Conservation (phyloP, 2,888 invertebrate species). For the Drosophila trichaetosa region DNA sequence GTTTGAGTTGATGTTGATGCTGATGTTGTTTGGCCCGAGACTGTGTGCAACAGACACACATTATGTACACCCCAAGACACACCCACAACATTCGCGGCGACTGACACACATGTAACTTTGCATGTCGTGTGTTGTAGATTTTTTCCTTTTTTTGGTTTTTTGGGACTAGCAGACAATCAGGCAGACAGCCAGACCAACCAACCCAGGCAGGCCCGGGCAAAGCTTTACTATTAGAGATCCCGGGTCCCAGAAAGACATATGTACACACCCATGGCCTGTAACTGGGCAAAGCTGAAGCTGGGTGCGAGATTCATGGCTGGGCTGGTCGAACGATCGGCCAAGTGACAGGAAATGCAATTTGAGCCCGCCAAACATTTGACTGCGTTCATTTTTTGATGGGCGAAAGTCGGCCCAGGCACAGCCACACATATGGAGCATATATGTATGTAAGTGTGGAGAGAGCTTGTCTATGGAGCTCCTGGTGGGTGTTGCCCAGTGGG, state of each 20-base stretch:
- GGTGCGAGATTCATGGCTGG: conserved; percentile 53
- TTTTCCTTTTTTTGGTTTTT: conserved; percentile 11
- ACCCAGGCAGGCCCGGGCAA: conserved; percentile 38
- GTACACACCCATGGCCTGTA: conserved; percentile 63
- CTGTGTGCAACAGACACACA: conserved; percentile 35
- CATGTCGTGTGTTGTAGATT: conserved; percentile 56
- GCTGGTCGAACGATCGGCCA: conserved; percentile 62
- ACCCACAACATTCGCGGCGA: conserved; percentile 48
- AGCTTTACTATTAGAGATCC: conserved; percentile 46
- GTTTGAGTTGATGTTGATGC: conserved; percentile 55
- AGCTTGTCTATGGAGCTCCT: conserved; percentile 7
- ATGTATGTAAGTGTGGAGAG: conserved; percentile 5
- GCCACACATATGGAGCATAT: conserved; percentile 30
- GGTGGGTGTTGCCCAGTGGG: conserved; percentile 69
- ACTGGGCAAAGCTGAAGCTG: conserved; percentile 21
- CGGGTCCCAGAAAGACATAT: conserved; percentile 39
- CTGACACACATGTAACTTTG: conserved; percentile 72
- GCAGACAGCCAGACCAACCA: conserved; percentile 45
- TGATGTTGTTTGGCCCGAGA: conserved; percentile 39
- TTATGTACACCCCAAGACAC: conserved; percentile 52
- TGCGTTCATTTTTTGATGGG: conserved; percentile 70
- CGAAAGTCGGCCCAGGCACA: conserved; percentile 66
- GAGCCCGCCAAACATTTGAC: conserved; percentile 71
- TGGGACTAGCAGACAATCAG: conserved; percentile 53
- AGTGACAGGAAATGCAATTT: conserved; percentile 81